Evolutionary conservation across 2,888 invertebrate genomes (phyloP).

Genomic region (Pyralis farinalis): DNA sequence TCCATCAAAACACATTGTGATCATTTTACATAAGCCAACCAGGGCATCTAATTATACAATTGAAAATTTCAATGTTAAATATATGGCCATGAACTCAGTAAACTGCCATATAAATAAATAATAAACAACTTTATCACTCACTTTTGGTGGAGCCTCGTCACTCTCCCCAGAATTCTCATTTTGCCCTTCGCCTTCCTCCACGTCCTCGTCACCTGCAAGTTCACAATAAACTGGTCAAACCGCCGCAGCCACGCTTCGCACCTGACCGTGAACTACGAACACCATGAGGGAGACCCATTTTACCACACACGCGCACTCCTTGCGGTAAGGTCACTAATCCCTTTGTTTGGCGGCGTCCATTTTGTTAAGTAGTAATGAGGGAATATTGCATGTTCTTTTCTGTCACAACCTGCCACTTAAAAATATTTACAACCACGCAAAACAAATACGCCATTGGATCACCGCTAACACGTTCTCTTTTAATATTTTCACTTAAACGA

Average conservation of each 20-base stretch:
- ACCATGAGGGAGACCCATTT: slow-evolving; percentile 40
- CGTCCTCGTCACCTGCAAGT: slow-evolving; percentile 84
- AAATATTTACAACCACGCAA: slow-evolving; percentile 75
- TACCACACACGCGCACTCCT: slow-evolving; percentile 57
- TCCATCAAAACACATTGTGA: too few relatives aligned
- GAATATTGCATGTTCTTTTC: slow-evolving; percentile 84
- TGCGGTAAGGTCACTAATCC: slow-evolving; percentile 84
- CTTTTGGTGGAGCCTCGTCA: slow-evolving; percentile 85
- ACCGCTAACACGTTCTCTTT: slow-evolving; percentile 28
- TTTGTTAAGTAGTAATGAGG: slow-evolving; percentile 88
- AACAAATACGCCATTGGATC: slow-evolving; percentile 54
- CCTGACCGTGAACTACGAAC: slow-evolving; percentile 43
- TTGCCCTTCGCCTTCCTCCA: slow-evolving; percentile 84
- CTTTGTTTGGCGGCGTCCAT: slow-evolving; percentile 90
- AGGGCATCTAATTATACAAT: too few relatives aligned
- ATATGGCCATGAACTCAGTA: neutral
- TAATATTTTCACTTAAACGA: slow-evolving; percentile 26
- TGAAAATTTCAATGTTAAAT: neutral
- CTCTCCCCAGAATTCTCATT: slow-evolving; percentile 88
- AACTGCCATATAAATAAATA: slow-evolving; percentile 11
- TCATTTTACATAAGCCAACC: too few relatives aligned
- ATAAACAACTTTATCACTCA: slow-evolving; percentile 32
- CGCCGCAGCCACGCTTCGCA: slow-evolving; percentile 44
- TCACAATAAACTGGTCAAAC: slow-evolving; percentile 66
- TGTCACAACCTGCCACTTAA: slow-evolving; percentile 80